Evolutionary conservation across 2,888 invertebrate genomes (phyloP).

Genomic region (Calameuta idolon): DNA sequence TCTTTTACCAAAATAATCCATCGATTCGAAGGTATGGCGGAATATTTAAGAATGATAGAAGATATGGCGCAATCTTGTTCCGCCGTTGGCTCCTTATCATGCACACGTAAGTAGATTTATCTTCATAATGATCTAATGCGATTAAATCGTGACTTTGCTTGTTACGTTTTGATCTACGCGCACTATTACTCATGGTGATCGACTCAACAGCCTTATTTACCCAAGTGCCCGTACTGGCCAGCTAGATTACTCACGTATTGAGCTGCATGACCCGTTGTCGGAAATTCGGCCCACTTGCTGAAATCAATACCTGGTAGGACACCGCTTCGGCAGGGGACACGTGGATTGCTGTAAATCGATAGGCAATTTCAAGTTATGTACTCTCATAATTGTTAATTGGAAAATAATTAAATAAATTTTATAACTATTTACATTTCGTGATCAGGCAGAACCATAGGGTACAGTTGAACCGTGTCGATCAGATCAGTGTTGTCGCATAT

Average conservation of each 20-base stretch:
- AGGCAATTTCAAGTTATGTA: not conserved
- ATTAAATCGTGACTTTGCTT: slow-evolving; percentile 24
- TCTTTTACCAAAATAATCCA: not conserved
- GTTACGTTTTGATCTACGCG: not conserved
- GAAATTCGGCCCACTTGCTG: slow-evolving; percentile 88
- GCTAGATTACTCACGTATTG: slow-evolving; percentile 78
- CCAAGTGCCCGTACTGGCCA: slow-evolving; percentile 67
- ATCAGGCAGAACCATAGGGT: slow-evolving; percentile 92
- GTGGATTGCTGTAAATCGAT: slow-evolving; percentile 80
- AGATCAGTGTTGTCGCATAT: slow-evolving; percentile 94
- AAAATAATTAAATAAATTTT: slow-evolving; percentile 8
- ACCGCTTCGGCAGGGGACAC: slow-evolving; percentile 91
- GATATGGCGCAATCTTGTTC: not conserved
- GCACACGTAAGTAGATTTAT: not conserved
- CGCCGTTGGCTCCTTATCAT: not conserved
- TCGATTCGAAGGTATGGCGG: not conserved
- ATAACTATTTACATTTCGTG: slow-evolving; percentile 86
- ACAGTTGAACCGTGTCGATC: slow-evolving; percentile 90
- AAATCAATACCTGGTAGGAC: slow-evolving; percentile 89
- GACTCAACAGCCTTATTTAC: slow-evolving; percentile 51
- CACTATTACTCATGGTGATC: slow-evolving; percentile 21
- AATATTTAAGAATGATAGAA: not conserved
- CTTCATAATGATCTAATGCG: slow-evolving; percentile 20
- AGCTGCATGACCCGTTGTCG: slow-evolving; percentile 67
- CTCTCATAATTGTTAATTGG: not conserved